Base-by-base conservation (phyloP, 1,140 invertebrate species). In the Oncopeltus fasciatus region DNA sequence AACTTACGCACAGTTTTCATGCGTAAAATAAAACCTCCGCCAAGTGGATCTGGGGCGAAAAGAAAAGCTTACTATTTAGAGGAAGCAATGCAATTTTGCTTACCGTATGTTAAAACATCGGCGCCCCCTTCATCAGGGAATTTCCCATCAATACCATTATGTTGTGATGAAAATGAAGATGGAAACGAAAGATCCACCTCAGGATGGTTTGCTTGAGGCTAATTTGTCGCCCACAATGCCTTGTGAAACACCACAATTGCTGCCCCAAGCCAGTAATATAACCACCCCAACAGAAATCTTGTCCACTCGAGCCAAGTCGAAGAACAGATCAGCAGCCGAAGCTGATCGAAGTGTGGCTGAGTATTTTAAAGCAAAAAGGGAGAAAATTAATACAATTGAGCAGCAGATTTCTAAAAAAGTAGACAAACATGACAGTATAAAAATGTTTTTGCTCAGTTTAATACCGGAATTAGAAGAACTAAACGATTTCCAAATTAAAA, bases 21-120 rank as follows among this genome's bases (percentile, higher is more conserved):
- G 5, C 5, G 33, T 9, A 5, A 38, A 5, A 38, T 38, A 16
- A 63, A 63, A 59, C 57, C 62, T 28, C 28, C 56, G 16, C 56
- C 43, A 14, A 47, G 24, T 66, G 68, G 67, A 44, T 46, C 62
- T 59, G 60, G 66, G 1, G 60, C 59, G 49, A 63, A 67, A 63
- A 68, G 62, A 64, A 67, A 64, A 33, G 62, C 64, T 31, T 68
- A 68, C 53, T 68, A 68, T 64, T 62, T 68, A 49, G 66, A 51
- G 62, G 28, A 53, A 27, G 64, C 64, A n/a, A 67, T 67, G 61
- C 60, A 67, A 46, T 68, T 68, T 65, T 59, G 44, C 67, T 44
- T 64, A 47, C 64, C 64, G 49, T 68, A 67, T 56, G 65, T 67
- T 57, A 68, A 66, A 64, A 65, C 60, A 66, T 57, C 51, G 43